Percentiles rank a stretch among this genome's conserved stretches.
Evolutionary conservation across 2,888 invertebrate genomes (phyloP).

Genomic region (Lochmaea capreae): DNA sequence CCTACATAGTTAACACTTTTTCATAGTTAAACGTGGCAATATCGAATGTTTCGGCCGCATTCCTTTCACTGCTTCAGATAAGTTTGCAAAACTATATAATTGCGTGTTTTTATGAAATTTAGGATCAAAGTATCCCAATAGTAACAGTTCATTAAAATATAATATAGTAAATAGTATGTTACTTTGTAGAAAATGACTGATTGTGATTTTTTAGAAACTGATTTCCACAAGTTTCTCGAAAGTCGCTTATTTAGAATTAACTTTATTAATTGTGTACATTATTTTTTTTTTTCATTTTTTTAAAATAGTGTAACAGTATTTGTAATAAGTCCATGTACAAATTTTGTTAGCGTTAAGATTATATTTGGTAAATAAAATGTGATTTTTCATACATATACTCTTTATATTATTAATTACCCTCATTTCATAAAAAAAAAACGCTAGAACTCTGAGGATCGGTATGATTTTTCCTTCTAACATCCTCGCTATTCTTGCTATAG

Average conservation of each 20-base stretch:
- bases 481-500: no score
- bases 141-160: constrained; percentile 46
- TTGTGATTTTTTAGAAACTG: constrained; percentile 47
- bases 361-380: constrained; percentile 55
- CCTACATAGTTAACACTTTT: no score
- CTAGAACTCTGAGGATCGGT: no score
- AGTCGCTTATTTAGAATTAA: constrained; percentile 45
- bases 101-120: constrained; percentile 30
- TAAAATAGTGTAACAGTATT: constrained; percentile 49
- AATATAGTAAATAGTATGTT: constrained; percentile 42
- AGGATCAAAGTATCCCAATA: constrained; percentile 20
- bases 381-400: constrained; percentile 49
- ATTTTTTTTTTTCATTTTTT: constrained; percentile 48
- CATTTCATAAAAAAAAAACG: not conserved
- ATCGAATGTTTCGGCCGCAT: no score
- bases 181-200: constrained; percentile 49
- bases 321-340: constrained; percentile 58
- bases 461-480: no score
- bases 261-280: constrained; percentile 49
- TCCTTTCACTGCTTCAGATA: no score
- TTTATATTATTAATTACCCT: not conserved
- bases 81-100: constrained; percentile 8
- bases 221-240: constrained; percentile 36
- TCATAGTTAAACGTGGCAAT: no score
- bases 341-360: constrained; percentile 56